Evolutionary conservation across 2,113 vertebrate genomes (phyloP).

Genomic region (Chinchilla lanigera): DNA sequence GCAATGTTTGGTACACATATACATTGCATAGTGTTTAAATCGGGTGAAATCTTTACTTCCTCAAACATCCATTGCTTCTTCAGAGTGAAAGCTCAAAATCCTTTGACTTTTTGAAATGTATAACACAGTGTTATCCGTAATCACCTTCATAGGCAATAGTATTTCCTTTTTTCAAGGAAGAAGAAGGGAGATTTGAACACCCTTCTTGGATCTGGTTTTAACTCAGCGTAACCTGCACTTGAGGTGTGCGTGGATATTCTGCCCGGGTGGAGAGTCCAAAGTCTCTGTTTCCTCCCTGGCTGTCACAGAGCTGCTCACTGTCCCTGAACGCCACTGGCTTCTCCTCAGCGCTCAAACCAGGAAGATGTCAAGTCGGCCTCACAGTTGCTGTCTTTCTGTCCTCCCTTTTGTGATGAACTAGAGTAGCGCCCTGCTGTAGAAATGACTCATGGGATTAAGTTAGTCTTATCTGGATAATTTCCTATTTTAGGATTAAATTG

Average conservation of each 20-base stretch:
- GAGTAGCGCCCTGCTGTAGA: neutral
- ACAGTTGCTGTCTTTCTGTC: neutral
- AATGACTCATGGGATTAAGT: neutral
- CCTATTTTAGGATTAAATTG: neutral
- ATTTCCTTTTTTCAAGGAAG: neutral
- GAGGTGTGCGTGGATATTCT: neutral
- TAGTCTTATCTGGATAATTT: neutral
- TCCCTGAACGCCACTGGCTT: neutral
- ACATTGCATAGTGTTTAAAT: neutral
- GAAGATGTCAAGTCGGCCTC: neutral
- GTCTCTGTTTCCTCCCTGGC: neutral
- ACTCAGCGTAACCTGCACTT: neutral
- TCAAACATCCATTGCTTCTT: neutral
- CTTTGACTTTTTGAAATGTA: neutral
- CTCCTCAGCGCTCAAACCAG: neutral
- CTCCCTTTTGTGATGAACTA: neutral
- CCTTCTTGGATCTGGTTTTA: neutral
- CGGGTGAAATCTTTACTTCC: neutral
- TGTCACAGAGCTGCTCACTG: neutral
- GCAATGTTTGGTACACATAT: neutral
- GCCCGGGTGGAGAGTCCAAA: neutral
- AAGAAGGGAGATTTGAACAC: neutral
- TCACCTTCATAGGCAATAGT: neutral
- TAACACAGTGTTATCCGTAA: neutral
- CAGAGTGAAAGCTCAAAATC: neutral